Evolutionary conservation across 92 coral and sea anemone species (phyloP).

Genomic region (Scolanthus callimorphus): DNA sequence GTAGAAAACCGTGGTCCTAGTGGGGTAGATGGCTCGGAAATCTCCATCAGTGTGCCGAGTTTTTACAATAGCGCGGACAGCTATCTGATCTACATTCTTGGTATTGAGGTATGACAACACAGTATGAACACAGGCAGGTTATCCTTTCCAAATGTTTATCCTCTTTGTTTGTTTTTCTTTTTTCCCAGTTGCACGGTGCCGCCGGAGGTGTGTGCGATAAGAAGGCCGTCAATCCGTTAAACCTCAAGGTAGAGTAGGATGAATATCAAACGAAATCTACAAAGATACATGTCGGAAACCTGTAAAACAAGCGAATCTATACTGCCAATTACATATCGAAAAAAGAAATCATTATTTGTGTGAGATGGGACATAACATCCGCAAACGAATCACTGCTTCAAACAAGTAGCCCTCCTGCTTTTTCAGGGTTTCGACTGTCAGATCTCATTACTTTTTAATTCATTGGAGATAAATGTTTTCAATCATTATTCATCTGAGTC

Average conservation of each 20-base stretch:
- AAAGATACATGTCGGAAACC: too few relatives aligned
- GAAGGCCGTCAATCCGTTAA: slow-evolving; percentile 16
- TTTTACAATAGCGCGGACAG: slow-evolving; percentile 18
- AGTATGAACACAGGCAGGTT: too few relatives aligned
- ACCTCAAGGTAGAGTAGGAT: slow-evolving; percentile 33
- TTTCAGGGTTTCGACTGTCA: too few relatives aligned
- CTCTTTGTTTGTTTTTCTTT: neutral
- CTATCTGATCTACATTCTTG: slow-evolving; percentile 55
- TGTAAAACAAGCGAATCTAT: too few relatives aligned
- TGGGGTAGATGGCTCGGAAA: slow-evolving; percentile 55
- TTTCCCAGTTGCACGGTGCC: slow-evolving; percentile 19
- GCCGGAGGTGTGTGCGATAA: slow-evolving; percentile 26
- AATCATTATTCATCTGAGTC: too few relatives aligned
- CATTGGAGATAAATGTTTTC: too few relatives aligned
- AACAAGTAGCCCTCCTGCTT: slow-evolving; percentile 1
- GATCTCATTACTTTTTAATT: too few relatives aligned
- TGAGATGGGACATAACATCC: neutral
- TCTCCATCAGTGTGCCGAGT: slow-evolving; percentile 47
- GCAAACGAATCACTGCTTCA: too few relatives aligned
- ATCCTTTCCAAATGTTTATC: too few relatives aligned
- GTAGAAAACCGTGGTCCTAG: slow-evolving; percentile 70
- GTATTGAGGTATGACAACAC: slow-evolving; percentile 58
- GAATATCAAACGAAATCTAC: too few relatives aligned
- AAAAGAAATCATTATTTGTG: neutral
- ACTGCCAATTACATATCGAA: too few relatives aligned